Base-by-base conservation (phyloP, 2,888 invertebrate genomes). In the Ctenicera cuprea region DNA sequence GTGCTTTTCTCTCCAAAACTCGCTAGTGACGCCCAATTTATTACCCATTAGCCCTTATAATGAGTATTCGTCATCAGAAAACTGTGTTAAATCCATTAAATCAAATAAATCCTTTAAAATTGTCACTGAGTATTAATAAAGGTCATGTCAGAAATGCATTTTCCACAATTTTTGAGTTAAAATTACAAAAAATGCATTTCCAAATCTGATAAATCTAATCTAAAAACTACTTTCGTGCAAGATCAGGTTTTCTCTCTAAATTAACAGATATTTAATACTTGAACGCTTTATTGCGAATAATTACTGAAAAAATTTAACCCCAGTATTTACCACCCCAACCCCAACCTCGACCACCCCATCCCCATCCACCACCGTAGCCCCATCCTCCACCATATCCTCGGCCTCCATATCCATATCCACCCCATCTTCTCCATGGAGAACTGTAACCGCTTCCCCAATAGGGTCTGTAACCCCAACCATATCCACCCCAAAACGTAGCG, bases 401-500 rank as follows among this genome's bases (percentile, higher is more conserved):
- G 7, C 75, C 71, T 14, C 76, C 73, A 18, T 69, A 76, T 22
- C 72, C 68, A 26, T 72, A 62, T 20, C 69, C 64, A 9, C 75
- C 54, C 71, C 74, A 61, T 41, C 76, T 63, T 45, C 68, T 57
- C 48, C 63, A 71, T n/a, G 69, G 38, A 9, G 71, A 61, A 26
- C 65, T 33, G 18, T 62, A 65, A 38, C 68, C 69, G 0, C 74
- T 50, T 14, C 73, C 63, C 68, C 75, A 74, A 8, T 62, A 41
- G 0, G 43, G 43, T 14, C 62, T 45, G 9, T 45, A 62, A 1
- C 62, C 62, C 22, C 43, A 41, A 7, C 62, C 62, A 33, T 68
- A 72, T 2, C 75, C 65, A 12, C 74, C 67, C 75, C 77, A 76
- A 52, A 75, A 75, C 3, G 76, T 68, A 22, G 77, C 70, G 3